Conservation (phyloP, 2,797 vertebrate genomes). For the Linurgus olivaceus region DNA sequence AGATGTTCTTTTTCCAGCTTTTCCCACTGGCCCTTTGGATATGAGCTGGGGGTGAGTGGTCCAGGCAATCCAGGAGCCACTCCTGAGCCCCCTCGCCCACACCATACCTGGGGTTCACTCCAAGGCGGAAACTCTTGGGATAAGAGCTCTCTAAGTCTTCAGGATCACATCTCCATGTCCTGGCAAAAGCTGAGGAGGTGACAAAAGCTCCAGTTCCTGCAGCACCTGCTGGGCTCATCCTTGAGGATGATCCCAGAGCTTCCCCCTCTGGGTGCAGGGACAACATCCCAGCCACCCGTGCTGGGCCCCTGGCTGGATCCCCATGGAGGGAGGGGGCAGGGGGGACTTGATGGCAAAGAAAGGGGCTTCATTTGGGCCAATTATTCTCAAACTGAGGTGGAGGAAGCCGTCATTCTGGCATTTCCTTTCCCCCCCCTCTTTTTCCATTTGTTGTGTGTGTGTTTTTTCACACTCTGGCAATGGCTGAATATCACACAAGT, state of each 20-base stretch:
- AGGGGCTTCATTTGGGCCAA: slow-evolving; percentile 74
- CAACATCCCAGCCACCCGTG: not conserved
- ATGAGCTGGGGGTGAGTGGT: not conserved
- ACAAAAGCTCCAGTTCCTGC: not conserved
- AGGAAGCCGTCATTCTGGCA: slow-evolving; percentile 16
- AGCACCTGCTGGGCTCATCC: not conserved
- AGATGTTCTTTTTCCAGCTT: not conserved
- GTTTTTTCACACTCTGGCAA: slow-evolving; percentile 46
- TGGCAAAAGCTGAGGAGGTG: not conserved
- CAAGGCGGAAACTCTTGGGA: not conserved
- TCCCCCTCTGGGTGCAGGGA: not conserved
- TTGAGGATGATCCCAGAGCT: not conserved
- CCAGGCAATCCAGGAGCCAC: not conserved
- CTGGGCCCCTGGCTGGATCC: not conserved
- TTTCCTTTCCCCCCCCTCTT: not conserved
- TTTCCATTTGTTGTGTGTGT: slow-evolving; percentile 62
- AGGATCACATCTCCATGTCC: not conserved
- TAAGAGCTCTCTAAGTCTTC: not conserved
- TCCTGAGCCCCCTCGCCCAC: not conserved
- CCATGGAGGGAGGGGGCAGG: not conserved
- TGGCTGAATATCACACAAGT: slow-evolving; percentile 69
- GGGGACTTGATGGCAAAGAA: not conserved
- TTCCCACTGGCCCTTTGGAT: not conserved
- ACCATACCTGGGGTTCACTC: not conserved
- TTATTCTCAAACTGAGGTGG: slow-evolving; percentile 73